These are phyloP conservation scores for Grantiella picta DNA, from an alignment of 2,113 vertebrate genomes.

Conservation along the genomic window DNA sequence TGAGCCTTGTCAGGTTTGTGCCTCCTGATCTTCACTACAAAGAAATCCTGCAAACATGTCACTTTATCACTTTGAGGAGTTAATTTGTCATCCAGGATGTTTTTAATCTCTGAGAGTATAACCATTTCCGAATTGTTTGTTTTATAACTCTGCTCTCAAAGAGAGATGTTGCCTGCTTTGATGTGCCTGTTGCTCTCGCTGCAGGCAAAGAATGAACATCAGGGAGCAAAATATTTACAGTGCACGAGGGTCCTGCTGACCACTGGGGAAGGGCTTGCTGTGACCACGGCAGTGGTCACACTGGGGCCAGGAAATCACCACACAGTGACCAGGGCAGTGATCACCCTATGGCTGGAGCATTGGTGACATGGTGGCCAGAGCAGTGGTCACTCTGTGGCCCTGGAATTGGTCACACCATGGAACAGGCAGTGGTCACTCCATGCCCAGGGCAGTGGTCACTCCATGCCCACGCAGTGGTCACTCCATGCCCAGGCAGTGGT, in stretches of 20 bases:
- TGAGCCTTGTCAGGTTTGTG: background rate
- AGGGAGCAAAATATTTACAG: background rate
- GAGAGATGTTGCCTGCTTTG: slow-evolving; percentile 52
- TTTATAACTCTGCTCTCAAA: slow-evolving; percentile 41
- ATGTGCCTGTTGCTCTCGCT: slow-evolving; percentile 53
- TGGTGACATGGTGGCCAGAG: too few relatives aligned
- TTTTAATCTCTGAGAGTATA: slow-evolving; percentile 47
- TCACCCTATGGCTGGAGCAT: background rate
- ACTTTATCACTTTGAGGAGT: slow-evolving; percentile 41
- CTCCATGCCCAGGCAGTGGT: background rate
- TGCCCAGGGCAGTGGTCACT: background rate
- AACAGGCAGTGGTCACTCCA: background rate
- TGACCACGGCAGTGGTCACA: accelerated
- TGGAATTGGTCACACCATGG: too few relatives aligned
- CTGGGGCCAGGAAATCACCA: accelerated
- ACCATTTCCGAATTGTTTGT: slow-evolving; percentile 48
- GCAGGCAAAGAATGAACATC: background rate
- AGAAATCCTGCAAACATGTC: slow-evolving; percentile 13
- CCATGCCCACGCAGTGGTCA: background rate
- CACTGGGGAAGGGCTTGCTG: background rate
- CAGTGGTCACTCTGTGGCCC: background rate
- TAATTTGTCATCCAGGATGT: slow-evolving; percentile 40
- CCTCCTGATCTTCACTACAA: slow-evolving; percentile 30
- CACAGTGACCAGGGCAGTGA: too few relatives aligned
- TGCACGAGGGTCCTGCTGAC: background rate